Conservation (phyloP, 2,888 invertebrate species). For the Cephonodes hylas region DNA sequence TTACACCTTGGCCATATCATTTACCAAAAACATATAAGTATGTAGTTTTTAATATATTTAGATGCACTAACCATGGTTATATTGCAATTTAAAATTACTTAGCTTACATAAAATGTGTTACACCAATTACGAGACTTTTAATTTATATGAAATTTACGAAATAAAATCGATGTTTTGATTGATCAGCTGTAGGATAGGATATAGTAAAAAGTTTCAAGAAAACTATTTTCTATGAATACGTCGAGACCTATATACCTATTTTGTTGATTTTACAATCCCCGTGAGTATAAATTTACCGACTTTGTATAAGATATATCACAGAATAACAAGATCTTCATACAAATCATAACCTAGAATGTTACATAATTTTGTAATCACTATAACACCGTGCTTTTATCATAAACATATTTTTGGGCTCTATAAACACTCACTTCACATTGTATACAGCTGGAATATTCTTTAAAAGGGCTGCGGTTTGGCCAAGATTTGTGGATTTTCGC, state of each 20-base stretch:
- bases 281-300: not conserved
- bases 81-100: too few species aligned
- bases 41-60: too few species aligned
- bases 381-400: constrained; percentile 14
- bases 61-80: too few species aligned
- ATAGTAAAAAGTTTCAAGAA: not conserved
- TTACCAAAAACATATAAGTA: too few species aligned
- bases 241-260: not conserved
- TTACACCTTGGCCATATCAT: too few species aligned
- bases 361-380: constrained; percentile 61
- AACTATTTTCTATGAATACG: not conserved
- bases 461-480: constrained; percentile 61
- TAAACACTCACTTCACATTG: constrained; percentile 75
- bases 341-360: constrained; percentile 62
- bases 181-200: not conserved
- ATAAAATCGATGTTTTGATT: not conserved
- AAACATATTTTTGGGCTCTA: constrained; percentile 20
- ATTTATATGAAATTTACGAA: not conserved
- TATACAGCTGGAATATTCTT: constrained; percentile 73
- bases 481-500: constrained; percentile 77
- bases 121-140: not conserved
- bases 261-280: not conserved
- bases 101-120: too few species aligned
- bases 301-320: not conserved
- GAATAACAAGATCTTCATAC: constrained; percentile 17